Base-by-base conservation (phyloP, 2,797 vertebrate species). In the Syngnathus acus region DNA sequence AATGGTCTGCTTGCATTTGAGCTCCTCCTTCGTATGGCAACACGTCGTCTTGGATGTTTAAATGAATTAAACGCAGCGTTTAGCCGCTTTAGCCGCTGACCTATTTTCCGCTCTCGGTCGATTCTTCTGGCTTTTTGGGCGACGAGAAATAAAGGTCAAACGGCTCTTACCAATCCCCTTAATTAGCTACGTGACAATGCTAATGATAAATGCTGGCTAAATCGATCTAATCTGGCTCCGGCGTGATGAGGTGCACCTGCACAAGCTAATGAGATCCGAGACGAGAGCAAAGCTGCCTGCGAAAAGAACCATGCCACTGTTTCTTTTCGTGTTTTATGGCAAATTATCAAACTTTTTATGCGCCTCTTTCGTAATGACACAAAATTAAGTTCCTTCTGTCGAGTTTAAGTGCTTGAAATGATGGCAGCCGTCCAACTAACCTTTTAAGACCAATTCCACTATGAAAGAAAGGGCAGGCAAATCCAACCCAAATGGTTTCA, bases 121-220 rank as follows among this genome's bases (percentile, higher is more conserved):
- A 55, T 55, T 55, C 53, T 26, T 32, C 53, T 16, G 11, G 53
- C 21, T 55, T 55, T 55, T 55, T 55, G 10, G 54, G 14, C 7
- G 54, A 57, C 54, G 3, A 3, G 54, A 37, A 57, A 57, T 32
- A 57, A 57, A 57, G 54, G 54, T 57, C 54, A 37, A 57, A 57
- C 23, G 54, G 26, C 54, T 57, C 21, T 32, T 57, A 57, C 16
- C 11, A 11, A 57, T 57, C 26, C 26, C 14, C 14, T 32, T 57
- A 57, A 57, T 57, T 37, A 57, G 54, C 54, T 57, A 37, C 26
- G 26, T 16, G 54, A 32, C 54, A 16, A 57, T 17, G 54, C 54
- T 57, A 57, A 57, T 57, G 54, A 55, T 55, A 26, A 57, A 57
- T 57, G 26, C 54, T 14, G 54, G 54, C 54, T 6, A 32, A 37